Conservation (phyloP, 2,797 vertebrate genomes). For the Heteromormyrus szaboi region DNA sequence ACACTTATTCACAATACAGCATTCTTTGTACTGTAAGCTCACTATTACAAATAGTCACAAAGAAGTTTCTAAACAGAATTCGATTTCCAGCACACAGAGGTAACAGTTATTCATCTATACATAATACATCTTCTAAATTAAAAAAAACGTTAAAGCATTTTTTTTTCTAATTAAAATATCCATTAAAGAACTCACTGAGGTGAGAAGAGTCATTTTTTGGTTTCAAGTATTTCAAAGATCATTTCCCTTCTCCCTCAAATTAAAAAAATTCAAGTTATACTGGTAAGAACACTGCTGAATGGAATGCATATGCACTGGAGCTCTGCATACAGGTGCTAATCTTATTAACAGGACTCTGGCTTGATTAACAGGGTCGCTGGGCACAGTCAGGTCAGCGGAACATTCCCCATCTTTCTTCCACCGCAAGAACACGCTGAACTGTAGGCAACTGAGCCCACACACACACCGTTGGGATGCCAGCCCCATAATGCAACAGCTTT, state of each 20-base stretch:
- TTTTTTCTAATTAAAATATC: neutral
- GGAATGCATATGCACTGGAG: neutral
- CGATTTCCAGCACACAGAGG: neutral
- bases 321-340: neutral
- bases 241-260: neutral
- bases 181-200: neutral
- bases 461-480: neutral
- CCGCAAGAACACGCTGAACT: neutral
- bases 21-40: neutral
- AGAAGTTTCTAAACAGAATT: neutral
- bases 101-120: neutral
- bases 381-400: neutral
- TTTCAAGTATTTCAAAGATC: neutral
- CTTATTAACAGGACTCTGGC: neutral
- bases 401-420: neutral
- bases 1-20: neutral
- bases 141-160: neutral
- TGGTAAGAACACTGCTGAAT: neutral
- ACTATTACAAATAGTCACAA: neutral
- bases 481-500: neutral
- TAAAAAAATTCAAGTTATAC: neutral
- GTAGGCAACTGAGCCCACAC: neutral
- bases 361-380: neutral
- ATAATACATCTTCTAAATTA: neutral
- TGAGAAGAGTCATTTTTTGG: neutral